Base-by-base conservation (phyloP, 2,888 invertebrate genomes). In the Cybosia mesomella region DNA sequence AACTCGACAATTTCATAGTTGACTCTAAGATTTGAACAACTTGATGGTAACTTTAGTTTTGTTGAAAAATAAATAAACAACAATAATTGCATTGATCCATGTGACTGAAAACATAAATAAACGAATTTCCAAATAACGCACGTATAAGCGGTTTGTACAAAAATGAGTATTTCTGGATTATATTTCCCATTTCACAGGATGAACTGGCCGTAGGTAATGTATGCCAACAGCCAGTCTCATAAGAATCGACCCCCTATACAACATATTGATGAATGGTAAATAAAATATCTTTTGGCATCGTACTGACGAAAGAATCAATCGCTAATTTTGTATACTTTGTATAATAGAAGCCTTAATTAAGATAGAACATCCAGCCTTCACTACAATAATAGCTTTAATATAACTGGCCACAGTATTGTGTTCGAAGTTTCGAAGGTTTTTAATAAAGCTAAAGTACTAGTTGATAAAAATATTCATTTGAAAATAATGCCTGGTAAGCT, bases 391-490 rank as follows among this genome's bases (percentile, higher is more conserved):
- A 92, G 90, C 86, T 91, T 89, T 90, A 90, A 89, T 89, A 92
- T 91, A 94, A 94, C 94, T 94, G 94, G 94, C 94, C 94, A 93
- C 91, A 91, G 88, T 87, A 87, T 88, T 85, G 89, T 91, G 91
- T 90, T 90, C 87, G 84, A 86, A 15, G 84, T 85, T 88, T 85
- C 83, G 85, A 89, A 90, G 81, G 79, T 77, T 81, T 81, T 79
- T 73, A 71, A 73, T 85, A 81, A 85, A 85, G 81, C 83, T 84
- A 84, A 85, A 83, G 79, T 70, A 79, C 77, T 77, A 79, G 72
- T 77, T 73, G 77, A 79, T 79, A 81, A 77, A 73, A 81, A 83
- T 82, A 85, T 82, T 76, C 79, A 85, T 83, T 84, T 84, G 80
- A 86, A 84, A 85, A 86, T 80, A 81, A 79, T 77, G 80, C 77